phyloP scores from a whole-genome alignment of 1,140 invertebrate genomes.

The Drosophila chauvacae region DNA sequence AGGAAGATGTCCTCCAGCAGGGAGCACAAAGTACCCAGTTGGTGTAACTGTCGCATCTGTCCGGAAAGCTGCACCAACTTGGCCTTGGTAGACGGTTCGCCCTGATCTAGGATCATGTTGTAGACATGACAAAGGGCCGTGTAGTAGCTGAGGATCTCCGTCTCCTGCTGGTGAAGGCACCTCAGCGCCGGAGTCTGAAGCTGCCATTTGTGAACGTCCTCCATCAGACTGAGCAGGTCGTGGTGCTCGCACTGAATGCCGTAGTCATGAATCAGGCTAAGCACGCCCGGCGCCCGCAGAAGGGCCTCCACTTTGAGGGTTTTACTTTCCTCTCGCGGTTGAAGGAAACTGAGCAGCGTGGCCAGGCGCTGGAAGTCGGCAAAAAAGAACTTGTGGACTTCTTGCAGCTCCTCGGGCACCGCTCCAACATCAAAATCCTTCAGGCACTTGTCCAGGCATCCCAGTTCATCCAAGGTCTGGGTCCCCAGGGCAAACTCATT shows the following conservation, averaged over 20 bases:
- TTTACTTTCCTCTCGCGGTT: conserved; percentile 44
- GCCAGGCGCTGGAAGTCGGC: conserved; percentile 73
- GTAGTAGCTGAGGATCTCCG: conserved; percentile 66
- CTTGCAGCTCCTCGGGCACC: conserved; percentile 47
- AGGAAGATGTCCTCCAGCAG: conserved; percentile 75
- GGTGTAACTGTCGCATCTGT: conserved; percentile 66
- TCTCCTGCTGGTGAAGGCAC: conserved; percentile 55
- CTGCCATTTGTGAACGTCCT: conserved; percentile 68
- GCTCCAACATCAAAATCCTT: conserved; percentile 45
- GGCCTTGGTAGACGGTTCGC: conserved; percentile 34
- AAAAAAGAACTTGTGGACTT: conserved; percentile 72
- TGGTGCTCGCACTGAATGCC: conserved; percentile 56
- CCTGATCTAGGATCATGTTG: conserved; percentile 62
- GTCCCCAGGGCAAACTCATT: conserved; percentile 63
- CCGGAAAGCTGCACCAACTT: conserved; percentile 61
- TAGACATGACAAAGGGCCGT: conserved; percentile 56
- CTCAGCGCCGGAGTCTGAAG: conserved; percentile 49
- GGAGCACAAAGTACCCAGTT: conserved; percentile 61
- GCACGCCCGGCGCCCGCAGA: conserved; percentile 50
- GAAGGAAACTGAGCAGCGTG: conserved; percentile 59
- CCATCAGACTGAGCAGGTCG: conserved; percentile 52
- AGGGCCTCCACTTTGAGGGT: conserved; percentile 64
- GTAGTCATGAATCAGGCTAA: conserved; percentile 64
- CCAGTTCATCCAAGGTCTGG: conserved; percentile 66
- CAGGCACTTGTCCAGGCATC: conserved; percentile 49